Evolutionary conservation across 2,888 invertebrate genomes (phyloP).

Genomic region (Pollenia amentaria): DNA sequence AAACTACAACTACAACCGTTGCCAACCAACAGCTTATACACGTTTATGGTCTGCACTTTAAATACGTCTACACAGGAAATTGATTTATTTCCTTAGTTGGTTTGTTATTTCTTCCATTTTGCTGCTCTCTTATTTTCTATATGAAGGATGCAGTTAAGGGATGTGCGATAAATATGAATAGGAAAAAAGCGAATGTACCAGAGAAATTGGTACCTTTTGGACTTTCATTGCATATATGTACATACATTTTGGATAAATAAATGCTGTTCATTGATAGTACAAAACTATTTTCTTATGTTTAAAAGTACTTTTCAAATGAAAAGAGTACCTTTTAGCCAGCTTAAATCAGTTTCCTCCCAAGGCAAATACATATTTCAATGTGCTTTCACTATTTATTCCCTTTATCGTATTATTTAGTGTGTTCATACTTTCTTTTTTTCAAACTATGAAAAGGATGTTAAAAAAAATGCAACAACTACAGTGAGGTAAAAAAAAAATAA

Average conservation of each 20-base stretch:
- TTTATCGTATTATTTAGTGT: conserved; percentile 7
- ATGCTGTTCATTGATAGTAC: too few species aligned
- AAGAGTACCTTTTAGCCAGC: neutral
- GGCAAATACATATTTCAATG: neutral
- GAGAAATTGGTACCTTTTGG: neutral
- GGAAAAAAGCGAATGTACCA: neutral
- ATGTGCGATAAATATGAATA: neutral
- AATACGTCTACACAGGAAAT: conserved; percentile 74
- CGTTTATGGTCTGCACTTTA: conserved; percentile 47
- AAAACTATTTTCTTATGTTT: neutral
- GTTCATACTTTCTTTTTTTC: neutral
- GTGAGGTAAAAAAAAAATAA: neutral
- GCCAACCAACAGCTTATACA: conserved; percentile 44
- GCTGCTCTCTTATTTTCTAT: neutral
- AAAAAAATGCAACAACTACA: neutral
- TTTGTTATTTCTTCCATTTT: conserved; percentile 28
- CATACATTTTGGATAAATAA: too few species aligned
- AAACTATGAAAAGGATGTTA: neutral
- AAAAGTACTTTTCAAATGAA: neutral
- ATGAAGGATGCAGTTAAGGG: neutral
- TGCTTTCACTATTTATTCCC: neutral
- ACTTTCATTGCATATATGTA: too few species aligned
- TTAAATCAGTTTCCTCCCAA: neutral
- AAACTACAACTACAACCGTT: conserved; percentile 15
- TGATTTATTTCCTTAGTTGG: conserved; percentile 74